Evolutionary conservation across 2,113 vertebrate species (phyloP).

Genomic region (Macrotus californicus): DNA sequence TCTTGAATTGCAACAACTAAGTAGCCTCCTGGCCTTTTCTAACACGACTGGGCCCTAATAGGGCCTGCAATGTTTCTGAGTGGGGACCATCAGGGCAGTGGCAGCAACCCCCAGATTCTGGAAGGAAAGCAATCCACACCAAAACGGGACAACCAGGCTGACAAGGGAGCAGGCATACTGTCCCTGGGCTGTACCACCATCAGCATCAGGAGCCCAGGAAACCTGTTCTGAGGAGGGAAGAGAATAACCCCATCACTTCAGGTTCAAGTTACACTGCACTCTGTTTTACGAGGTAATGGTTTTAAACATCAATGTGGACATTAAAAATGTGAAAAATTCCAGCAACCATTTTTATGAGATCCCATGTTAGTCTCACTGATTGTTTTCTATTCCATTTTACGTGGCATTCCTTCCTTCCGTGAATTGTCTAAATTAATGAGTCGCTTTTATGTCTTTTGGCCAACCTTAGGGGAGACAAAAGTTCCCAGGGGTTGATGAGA

Average conservation of each 20-base stretch:
- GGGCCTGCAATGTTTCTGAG: background rate
- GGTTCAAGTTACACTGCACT: background rate
- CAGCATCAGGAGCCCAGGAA: background rate
- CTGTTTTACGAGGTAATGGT: background rate
- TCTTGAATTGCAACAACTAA: background rate
- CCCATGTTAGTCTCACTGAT: background rate
- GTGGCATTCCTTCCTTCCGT: background rate
- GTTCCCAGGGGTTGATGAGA: background rate
- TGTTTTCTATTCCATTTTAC: background rate
- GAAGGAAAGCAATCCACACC: background rate
- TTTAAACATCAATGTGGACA: background rate
- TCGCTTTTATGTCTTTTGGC: background rate
- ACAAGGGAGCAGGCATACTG: background rate
- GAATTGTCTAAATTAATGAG: background rate
- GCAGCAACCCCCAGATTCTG: background rate
- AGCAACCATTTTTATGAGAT: background rate
- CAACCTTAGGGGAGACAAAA: background rate
- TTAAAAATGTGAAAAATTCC: background rate
- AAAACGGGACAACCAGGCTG: background rate
- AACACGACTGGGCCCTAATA: background rate
- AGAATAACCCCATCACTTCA: background rate
- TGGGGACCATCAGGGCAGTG: too few relatives aligned
- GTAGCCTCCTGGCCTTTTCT: background rate
- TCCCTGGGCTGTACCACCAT: background rate
- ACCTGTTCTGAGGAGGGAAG: background rate